Evolutionary conservation across 2,113 vertebrate genomes (phyloP), one percentile per base, ranked within the genome.

Genomic region (Brachyhypopomus gauderio): DNA sequence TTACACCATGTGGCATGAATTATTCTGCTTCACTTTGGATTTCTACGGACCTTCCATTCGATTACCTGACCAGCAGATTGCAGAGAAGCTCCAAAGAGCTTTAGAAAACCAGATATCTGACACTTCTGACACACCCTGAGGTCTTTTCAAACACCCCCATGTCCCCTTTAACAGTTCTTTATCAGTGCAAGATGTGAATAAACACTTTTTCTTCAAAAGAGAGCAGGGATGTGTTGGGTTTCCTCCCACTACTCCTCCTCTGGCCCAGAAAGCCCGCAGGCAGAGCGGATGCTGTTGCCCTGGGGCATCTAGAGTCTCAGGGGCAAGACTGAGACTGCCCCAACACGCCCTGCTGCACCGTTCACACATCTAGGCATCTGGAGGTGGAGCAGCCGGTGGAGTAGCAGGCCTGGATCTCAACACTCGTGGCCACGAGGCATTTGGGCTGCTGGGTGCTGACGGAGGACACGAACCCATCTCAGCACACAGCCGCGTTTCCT

Each of bases 151-250:
- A 72, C 58, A 74, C 56, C 41, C 38, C 4, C 27, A 36, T 55
- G 34, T 77, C 41, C 66, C 62, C 70, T 62, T 74, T 45, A 62
- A 77, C 27, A 79, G 76, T 27, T 63, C 48, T 63, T 60, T 79
- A 23, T 30, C 30, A 30, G 30, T 3, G 2, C 30, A 45, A n/a
- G 75, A 72, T 66, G 67, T 81, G 52, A 52, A 77, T 55, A 85
- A 86, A 88, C 85, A 87, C 2, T 87, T 86, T 85, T 85, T 64
- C 71, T 85, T 75, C 62, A 58, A 73, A 78, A 82, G 64, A 79
- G 77, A 84, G 77, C 70, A 82, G 72, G 27, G 12, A 20, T 67
- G 20, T 78, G 77, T 81, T 78, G 19, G 25, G 70, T 84, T 73
- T 77, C 76, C 75, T 80, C 69, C 66, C 59, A 41, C 36, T 3